Base-by-base conservation (phyloP, 2,888 invertebrate genomes). In the Zygothrica quintamaculata region DNA sequence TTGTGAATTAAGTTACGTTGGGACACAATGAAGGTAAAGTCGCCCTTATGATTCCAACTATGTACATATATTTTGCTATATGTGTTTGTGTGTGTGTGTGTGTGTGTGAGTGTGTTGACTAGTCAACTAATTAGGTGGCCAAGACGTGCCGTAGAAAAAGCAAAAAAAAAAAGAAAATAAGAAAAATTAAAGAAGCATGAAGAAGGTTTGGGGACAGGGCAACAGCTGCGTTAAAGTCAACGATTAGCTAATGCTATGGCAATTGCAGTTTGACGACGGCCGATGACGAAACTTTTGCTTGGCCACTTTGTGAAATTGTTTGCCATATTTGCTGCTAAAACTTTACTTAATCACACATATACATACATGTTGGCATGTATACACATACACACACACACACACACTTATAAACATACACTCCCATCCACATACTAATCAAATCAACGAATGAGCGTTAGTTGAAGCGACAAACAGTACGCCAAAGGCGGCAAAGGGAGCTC, bases 241-340 rank as follows among this genome's bases (percentile, higher is more conserved):
- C 81, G 77, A 80, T 86, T 87, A 86, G 75, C 87, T 76, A 79
- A 79, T 79, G 29, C 58, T 22, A 31, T 33, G 59, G 55, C 70
- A 71, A 72, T 71, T 75, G 71, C 71, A 59, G 65, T 61, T 67
- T 66, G 79, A 65, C 60, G 81, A 59, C 55, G 65, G 61, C 40
- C 67, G 68, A 62, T 62, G 78, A 66, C 58, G 59, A 84, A 81
- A 81, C 78, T 81, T 81, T 87, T 65, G 69, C 59, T 52, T 60
- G 80, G 87, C 76, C 81, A 81, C 81, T 81, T 87, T 81, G 79
- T 67, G 69, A 84, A 87, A 87, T 81, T 81, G 81, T 81, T 84
- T 87, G 80, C 87, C 84, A 84, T 86, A 87, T 87, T 82, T 85
- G 85, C 85, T 75, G 82, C 65, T 50, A 48, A 78, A 81, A 81